A percentile compares a stretch with the other conserved stretches of the same genome.
Evolutionary conservation across 1,140 invertebrate genomes (phyloP).

Genomic region (Listronotus bonariensis): DNA sequence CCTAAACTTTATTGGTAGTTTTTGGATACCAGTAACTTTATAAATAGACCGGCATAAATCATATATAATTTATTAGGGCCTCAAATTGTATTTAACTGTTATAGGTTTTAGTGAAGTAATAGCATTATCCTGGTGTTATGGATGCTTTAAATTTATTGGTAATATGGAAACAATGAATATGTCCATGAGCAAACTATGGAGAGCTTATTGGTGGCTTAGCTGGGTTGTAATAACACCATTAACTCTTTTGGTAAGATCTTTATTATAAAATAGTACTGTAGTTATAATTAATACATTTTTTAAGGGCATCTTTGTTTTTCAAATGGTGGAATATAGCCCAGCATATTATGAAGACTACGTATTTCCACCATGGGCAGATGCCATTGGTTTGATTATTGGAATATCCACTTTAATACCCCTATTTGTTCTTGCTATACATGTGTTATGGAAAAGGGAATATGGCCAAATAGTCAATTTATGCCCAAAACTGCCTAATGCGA

Average conservation of each 20-base stretch:
- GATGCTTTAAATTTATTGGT: slow-evolving; percentile 62
- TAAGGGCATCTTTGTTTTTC: slow-evolving; percentile 74
- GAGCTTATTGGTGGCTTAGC: slow-evolving; percentile 62
- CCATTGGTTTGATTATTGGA: slow-evolving; percentile 72
- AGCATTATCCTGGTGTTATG: slow-evolving; percentile 74
- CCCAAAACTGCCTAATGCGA: too few species aligned
- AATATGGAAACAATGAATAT: slow-evolving; percentile 61
- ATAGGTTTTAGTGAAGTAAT: slow-evolving; percentile 69
- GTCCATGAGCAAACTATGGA: slow-evolving; percentile 56
- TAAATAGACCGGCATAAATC: too few species aligned
- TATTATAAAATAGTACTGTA: too few species aligned
- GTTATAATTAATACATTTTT: too few species aligned
- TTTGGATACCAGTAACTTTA: too few species aligned
- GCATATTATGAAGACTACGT: slow-evolving; percentile 63
- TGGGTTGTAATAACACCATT: slow-evolving; percentile 63
- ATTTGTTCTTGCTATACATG: slow-evolving; percentile 62
- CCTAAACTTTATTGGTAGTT: too few species aligned
- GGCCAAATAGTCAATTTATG: too few species aligned
- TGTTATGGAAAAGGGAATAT: slow-evolving; percentile 57
- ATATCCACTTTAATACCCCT: slow-evolving; percentile 67
- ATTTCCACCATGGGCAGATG: slow-evolving; percentile 70
- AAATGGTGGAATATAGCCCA: slow-evolving; percentile 65
- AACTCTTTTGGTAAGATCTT: slow-evolving; percentile 59
- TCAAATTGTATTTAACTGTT: too few species aligned
- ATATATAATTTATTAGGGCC: too few species aligned